These are phyloP conservation scores for Sebastes cheni DNA, from an alignment of 2,797 vertebrate genomes.

Conservation along the genomic window DNA sequence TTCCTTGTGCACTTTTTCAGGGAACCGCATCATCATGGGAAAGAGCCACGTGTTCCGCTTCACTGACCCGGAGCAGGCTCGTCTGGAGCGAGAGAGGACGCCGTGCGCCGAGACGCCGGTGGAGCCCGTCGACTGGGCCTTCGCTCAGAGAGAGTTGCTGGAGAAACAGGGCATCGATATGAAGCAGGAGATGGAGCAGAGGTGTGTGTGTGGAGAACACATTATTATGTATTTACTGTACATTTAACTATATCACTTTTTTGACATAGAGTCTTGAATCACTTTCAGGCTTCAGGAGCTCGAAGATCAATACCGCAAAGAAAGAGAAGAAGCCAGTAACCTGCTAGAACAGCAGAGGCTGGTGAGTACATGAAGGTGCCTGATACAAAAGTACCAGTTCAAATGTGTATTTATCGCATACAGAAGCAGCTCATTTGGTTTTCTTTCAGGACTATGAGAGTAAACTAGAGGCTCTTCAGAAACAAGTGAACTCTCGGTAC, in stretches of 20 bases:
- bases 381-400: neutral
- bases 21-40: conserved; percentile 98
- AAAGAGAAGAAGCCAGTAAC: conserved; percentile 96
- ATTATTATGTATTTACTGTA: neutral
- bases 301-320: conserved; percentile 95
- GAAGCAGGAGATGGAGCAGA: conserved; percentile 99
- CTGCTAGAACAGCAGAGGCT: conserved; percentile 97
- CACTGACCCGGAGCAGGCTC: conserved; percentile 96
- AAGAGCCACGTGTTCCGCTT: conserved; percentile 99
- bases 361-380: conserved; percentile 76
- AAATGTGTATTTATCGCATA: neutral
- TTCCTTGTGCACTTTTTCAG: conserved; percentile 66
- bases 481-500: conserved; percentile 92
- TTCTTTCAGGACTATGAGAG: conserved; percentile 93
- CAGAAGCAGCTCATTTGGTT: neutral
- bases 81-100: conserved; percentile 93
- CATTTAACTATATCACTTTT: neutral
- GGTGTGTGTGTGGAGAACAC: conserved; percentile 72
- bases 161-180: conserved; percentile 99
- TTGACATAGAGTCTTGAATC: neutral
- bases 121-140: conserved; percentile 97
- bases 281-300: conserved; percentile 91
- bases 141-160: conserved; percentile 95
- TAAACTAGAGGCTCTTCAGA: conserved; percentile 95
- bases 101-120: conserved; percentile 94